Percentiles rank a stretch among this genome's conserved stretches.
These are phyloP conservation scores for Empidonax traillii DNA, from an alignment of 2,113 vertebrate species.

Conservation along the genomic window DNA sequence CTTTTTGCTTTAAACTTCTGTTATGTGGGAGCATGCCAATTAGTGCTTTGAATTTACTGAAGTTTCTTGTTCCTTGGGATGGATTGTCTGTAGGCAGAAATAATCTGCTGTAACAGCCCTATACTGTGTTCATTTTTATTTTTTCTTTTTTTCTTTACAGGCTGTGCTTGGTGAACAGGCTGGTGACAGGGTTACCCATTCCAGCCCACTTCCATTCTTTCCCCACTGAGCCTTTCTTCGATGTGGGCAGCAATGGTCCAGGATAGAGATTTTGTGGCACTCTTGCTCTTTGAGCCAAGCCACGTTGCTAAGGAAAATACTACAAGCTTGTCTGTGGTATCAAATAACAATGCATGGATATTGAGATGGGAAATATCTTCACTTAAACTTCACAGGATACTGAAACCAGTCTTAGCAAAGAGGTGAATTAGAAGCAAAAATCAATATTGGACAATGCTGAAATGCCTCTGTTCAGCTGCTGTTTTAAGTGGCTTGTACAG, in stretches of 20 bases:
- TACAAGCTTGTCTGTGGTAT: background rate
- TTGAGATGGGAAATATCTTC: constrained; percentile 9
- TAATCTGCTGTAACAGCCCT: background rate
- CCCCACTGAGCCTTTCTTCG: background rate
- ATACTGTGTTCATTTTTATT: background rate
- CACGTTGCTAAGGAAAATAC: background rate
- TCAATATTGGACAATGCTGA: constrained; percentile 38
- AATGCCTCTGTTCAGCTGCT: constrained; percentile 36
- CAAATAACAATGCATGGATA: background rate
- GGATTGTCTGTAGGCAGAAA: background rate
- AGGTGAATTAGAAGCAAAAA: constrained; percentile 1
- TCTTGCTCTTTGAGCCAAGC: background rate
- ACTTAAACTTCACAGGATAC: constrained; percentile 47
- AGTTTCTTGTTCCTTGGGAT: background rate
- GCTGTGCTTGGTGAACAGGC: background rate
- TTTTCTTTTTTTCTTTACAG: background rate
- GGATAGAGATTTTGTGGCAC: background rate
- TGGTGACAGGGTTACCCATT: background rate
- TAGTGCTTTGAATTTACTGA: background rate
- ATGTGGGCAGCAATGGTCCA: background rate
- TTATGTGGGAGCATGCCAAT: background rate
- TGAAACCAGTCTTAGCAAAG: constrained; percentile 41
- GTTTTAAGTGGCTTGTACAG: constrained; percentile 48
- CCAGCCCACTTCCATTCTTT: background rate
- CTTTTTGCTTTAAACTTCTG: background rate